phyloP scores from a whole-genome alignment of 1,140 invertebrate genomes.

The Chrysopa pallens region DNA sequence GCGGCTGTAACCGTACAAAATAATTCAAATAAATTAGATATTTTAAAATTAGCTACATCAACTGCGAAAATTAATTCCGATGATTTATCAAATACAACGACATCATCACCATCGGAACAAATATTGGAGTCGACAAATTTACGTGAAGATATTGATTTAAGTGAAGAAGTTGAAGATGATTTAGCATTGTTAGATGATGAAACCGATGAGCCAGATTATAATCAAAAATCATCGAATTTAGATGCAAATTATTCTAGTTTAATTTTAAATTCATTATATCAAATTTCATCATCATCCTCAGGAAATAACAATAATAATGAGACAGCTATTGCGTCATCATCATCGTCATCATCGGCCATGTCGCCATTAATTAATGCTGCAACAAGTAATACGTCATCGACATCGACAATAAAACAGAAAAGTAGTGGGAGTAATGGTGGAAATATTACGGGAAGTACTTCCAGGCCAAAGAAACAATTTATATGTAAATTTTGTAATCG shows the following conservation, averaged over 20 bases:
- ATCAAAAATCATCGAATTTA: slow-evolving; percentile 27
- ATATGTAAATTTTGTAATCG: slow-evolving; percentile 95
- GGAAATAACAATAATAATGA: slow-evolving; percentile 18
- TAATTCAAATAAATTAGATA: slow-evolving; percentile 21
- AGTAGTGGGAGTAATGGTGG: background rate
- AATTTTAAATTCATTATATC: slow-evolving; percentile 37
- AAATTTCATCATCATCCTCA: slow-evolving; percentile 22
- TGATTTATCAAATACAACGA: slow-evolving; percentile 21
- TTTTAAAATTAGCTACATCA: slow-evolving; percentile 33
- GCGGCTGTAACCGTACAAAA: slow-evolving; percentile 13
- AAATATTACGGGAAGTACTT: slow-evolving; percentile 40
- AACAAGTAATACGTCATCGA: slow-evolving; percentile 6
- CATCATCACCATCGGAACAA: slow-evolving; percentile 12
- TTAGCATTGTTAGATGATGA: slow-evolving; percentile 35
- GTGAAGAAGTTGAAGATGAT: slow-evolving; percentile 40
- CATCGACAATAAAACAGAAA: slow-evolving; percentile 5
- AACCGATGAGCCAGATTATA: slow-evolving; percentile 23
- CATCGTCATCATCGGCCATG: slow-evolving; percentile 9
- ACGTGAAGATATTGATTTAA: slow-evolving; percentile 36
- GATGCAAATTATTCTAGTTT: slow-evolving; percentile 36
- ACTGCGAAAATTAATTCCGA: slow-evolving; percentile 37
- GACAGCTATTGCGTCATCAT: slow-evolving; percentile 21
- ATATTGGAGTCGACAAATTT: slow-evolving; percentile 21
- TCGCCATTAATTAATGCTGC: slow-evolving; percentile 11
- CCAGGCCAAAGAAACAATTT: slow-evolving; percentile 88